These are phyloP conservation scores for Parotia lawesii DNA, from an alignment of 2,113 vertebrate species.

Conservation along the genomic window DNA sequence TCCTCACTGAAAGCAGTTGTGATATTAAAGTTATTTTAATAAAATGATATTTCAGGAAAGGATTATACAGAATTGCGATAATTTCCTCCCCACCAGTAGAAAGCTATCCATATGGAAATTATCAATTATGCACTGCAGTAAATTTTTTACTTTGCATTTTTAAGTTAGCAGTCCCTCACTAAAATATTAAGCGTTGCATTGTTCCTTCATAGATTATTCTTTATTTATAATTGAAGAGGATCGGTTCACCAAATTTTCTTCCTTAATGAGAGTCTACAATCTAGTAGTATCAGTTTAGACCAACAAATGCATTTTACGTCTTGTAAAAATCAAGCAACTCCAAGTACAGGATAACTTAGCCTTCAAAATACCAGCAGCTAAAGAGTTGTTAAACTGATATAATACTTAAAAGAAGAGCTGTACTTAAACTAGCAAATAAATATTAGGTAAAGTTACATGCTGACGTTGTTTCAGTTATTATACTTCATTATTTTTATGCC, in stretches of 20 bases:
- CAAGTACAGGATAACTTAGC: not conserved
- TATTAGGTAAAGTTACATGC: not conserved
- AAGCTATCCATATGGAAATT: constrained; percentile 45
- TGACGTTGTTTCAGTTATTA: not conserved
- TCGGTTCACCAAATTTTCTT: not conserved
- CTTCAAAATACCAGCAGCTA: constrained; percentile 7
- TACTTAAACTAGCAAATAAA: not conserved
- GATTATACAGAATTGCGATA: constrained; percentile 19
- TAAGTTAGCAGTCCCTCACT: not conserved
- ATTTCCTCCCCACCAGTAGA: constrained; percentile 59
- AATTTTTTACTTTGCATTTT: constrained; percentile 16
- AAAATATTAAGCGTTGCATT: not conserved
- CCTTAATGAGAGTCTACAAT: not conserved
- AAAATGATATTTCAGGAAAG: constrained; percentile 13
- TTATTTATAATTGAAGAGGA: not conserved
- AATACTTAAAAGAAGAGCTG: not conserved
- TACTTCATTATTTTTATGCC: constrained; percentile 45
- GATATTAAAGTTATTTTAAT: not conserved
- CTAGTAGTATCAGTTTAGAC: not conserved
- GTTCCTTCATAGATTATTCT: not conserved
- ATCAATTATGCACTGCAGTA: constrained; percentile 33
- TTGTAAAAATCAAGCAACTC: not conserved
- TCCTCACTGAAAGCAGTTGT: constrained; percentile 6
- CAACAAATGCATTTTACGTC: not conserved
- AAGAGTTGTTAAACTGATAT: not conserved